These are phyloP conservation scores for Hypanus sabinus DNA, from an alignment of 2,113 vertebrate species.

Conservation along the genomic window DNA sequence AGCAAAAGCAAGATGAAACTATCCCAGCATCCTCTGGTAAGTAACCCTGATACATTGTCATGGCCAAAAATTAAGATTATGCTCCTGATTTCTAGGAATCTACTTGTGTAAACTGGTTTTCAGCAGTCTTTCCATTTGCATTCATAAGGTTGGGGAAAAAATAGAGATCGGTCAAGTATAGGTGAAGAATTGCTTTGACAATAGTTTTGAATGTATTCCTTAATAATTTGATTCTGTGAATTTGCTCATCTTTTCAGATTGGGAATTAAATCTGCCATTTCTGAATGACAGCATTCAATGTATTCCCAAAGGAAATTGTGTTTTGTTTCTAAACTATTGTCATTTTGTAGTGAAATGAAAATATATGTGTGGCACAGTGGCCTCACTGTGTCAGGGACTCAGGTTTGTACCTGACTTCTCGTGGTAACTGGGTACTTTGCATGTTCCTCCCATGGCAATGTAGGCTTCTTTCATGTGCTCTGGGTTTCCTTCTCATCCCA, in stretches of 20 bases:
- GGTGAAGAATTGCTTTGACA: not conserved
- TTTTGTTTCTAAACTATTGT: not conserved
- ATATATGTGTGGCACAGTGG: not conserved
- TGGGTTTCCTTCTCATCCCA: too few species aligned
- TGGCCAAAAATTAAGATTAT: not conserved
- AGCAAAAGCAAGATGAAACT: conserved; percentile 65
- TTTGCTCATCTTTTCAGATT: not conserved
- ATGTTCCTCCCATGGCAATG: too few species aligned
- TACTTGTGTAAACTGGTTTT: not conserved
- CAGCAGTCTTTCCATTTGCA: not conserved
- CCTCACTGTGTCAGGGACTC: too few species aligned
- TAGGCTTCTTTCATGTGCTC: too few species aligned
- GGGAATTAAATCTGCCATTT: not conserved
- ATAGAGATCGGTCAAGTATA: too few species aligned
- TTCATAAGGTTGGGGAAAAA: not conserved
- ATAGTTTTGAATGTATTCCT: not conserved
- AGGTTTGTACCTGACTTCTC: too few species aligned
- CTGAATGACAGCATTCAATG: not conserved
- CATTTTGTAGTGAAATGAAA: not conserved
- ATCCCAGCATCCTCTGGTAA: conserved; percentile 63
- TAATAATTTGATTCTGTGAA: not conserved
- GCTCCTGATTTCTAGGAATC: not conserved
- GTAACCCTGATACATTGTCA: not conserved
- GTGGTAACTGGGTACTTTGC: too few species aligned
- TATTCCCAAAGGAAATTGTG: not conserved